phyloP scores from a whole-genome alignment of 1,140 invertebrate genomes.

The Whitmania pigra region DNA sequence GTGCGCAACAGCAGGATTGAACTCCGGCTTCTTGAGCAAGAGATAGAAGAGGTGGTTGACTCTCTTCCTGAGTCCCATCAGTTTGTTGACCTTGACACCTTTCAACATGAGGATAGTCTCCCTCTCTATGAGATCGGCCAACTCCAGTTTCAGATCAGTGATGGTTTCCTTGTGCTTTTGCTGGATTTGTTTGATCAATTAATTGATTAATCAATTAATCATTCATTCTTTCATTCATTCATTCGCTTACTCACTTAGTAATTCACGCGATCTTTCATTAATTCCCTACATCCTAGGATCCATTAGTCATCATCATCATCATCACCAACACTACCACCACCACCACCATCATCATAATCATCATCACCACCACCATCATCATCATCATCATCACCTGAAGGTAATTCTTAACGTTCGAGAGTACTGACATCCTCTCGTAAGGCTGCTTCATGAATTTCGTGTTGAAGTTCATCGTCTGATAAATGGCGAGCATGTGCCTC shows the following conservation, averaged over 20 bases:
- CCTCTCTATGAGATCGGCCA: not conserved
- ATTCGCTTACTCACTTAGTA: no score
- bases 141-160: not conserved
- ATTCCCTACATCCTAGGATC: no score
- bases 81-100: not conserved
- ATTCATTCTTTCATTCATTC: no score
- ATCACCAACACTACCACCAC: no score
- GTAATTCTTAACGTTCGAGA: not conserved
- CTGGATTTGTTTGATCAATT: not conserved
- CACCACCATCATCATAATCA: no score
- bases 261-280: no score
- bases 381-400: not conserved
- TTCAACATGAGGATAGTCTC: not conserved
- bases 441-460: not conserved
- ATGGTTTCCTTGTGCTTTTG: not conserved
- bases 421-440: not conserved
- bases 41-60: not conserved
- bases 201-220: no score
- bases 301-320: no score
- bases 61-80: not conserved
- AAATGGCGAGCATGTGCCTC: not conserved
- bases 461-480: not conserved
- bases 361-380: no score
- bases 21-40: not conserved
- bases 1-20: not conserved